These are phyloP conservation scores for Enteromius unitaeniatus DNA, from an alignment of 2,797 vertebrate genomes.

Conservation along the genomic window DNA sequence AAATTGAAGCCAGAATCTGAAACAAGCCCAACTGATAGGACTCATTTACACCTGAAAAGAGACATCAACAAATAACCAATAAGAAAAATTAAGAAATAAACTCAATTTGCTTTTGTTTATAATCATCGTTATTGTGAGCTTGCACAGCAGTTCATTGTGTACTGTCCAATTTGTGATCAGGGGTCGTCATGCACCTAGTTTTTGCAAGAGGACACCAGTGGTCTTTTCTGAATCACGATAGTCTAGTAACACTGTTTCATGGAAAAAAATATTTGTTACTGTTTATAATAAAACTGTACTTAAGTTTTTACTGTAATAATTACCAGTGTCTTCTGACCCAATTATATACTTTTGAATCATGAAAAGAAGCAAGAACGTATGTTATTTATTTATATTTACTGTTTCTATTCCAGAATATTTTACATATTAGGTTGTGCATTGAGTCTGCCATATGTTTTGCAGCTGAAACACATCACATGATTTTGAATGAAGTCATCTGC, in stretches of 20 bases:
- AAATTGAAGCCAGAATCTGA: constrained; percentile 92
- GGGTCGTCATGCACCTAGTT: not conserved
- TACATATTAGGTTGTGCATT: not conserved
- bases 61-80: not conserved
- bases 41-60: constrained; percentile 88
- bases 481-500: no score
- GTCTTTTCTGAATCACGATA: not conserved
- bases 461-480: no score
- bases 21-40: constrained; percentile 95
- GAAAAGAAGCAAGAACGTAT: not conserved
- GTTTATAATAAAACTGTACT: not conserved
- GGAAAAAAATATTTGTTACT: not conserved
- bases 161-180: not conserved
- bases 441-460: no score
- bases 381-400: not conserved
- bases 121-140: not conserved
- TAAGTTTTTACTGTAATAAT: not conserved
- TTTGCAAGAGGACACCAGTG: not conserved
- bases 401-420: not conserved
- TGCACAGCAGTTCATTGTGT: not conserved
- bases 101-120: not conserved
- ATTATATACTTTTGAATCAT: not conserved
- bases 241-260: not conserved
- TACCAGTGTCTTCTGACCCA: not conserved
- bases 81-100: not conserved